Evolutionary conservation across 2,113 vertebrate species (phyloP), one percentile per base, ranked within the genome.

Genomic region (Condylura cristata): DNA sequence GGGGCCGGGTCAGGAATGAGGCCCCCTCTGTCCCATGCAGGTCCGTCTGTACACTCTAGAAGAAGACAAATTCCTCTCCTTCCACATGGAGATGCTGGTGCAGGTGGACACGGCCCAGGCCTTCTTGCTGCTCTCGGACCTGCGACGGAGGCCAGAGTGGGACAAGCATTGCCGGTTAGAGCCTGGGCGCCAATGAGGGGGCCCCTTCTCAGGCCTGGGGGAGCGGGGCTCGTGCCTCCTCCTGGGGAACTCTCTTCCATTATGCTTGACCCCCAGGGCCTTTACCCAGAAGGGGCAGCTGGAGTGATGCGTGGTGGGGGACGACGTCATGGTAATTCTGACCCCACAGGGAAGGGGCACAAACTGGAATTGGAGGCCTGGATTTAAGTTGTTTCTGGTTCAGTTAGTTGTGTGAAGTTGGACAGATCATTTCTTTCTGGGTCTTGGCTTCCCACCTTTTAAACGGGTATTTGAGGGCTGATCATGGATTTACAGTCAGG

Each of bases 21-120:
- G 39, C 44, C 2, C 0, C 8, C 39, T 89, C 41, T 94, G 56
- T 34, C 82, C 58, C 17, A 0, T 2, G 4, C 96, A 99, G 99
- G 99, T 99, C 92, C 97, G 96, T 93, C 97, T 99, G 89, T 99
- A 99, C 97, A 99, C 98, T 0, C 98, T 99, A 96, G 99, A 99
- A 97, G 99, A 99, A 84, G 99, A 99, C 98, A 98, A 98, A 75
- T 98, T 98, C 97, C 98, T 99, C 78, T 99, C 99, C 83, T 99
- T 99, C 97, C 99, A 98, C 89, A 98, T 99, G 71, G 99, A 99
- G 98, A 99, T 99, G 76, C 94, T 96, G 0, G 98, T 99, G 63
- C 79, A 94, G 0, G 97, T 99, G 48, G 37, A 99, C 0, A 98
- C 99, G 0, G 74, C 96, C 96, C 98, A 98, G 93, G 99, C 98